A percentile compares a stretch with the other conserved stretches of the same genome.
phyloP scores from a whole-genome alignment of 37 sponge, comb jelly and placozoan genomes.

The Beroe ovata region DNA sequence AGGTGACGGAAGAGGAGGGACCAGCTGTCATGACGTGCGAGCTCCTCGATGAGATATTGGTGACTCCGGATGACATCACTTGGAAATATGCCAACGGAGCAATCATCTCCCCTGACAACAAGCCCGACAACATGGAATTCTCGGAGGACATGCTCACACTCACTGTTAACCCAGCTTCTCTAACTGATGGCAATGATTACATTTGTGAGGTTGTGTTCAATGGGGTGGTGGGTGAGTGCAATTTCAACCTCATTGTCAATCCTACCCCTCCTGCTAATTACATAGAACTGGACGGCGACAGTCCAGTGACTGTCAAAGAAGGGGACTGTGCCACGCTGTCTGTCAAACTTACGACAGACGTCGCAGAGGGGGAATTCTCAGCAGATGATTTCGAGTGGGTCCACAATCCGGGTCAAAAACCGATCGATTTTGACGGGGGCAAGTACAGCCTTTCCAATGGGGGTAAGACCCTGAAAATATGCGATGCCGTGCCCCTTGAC shows the following conservation, averaged over 20 bases:
- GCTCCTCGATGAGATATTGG: not conserved
- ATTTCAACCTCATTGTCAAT: slow-evolving; percentile 3
- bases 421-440: slow-evolving; percentile 7
- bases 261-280: slow-evolving; percentile 12
- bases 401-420: not conserved
- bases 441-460: not conserved
- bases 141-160: slow-evolving; percentile 22
- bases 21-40: slow-evolving; percentile 38
- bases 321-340: slow-evolving; percentile 51
- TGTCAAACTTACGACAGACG: not conserved
- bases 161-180: not conserved
- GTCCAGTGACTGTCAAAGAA: not conserved
- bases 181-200: slow-evolving; percentile 10
- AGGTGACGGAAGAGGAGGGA: slow-evolving; percentile 34
- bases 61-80: slow-evolving; percentile 28
- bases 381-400: slow-evolving; percentile 16
- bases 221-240: slow-evolving; percentile 15
- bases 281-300: slow-evolving; percentile 44
- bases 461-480: slow-evolving; percentile 1
- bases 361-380: not conserved
- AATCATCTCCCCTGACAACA: not conserved
- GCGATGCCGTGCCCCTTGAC: slow-evolving; percentile 6
- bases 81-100: slow-evolving; percentile 36
- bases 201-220: slow-evolving; percentile 19
- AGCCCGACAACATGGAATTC: slow-evolving; percentile 42